These are phyloP conservation scores for Bostrychus sinensis DNA, from an alignment of 2,113 vertebrate species.

Conservation along the genomic window DNA sequence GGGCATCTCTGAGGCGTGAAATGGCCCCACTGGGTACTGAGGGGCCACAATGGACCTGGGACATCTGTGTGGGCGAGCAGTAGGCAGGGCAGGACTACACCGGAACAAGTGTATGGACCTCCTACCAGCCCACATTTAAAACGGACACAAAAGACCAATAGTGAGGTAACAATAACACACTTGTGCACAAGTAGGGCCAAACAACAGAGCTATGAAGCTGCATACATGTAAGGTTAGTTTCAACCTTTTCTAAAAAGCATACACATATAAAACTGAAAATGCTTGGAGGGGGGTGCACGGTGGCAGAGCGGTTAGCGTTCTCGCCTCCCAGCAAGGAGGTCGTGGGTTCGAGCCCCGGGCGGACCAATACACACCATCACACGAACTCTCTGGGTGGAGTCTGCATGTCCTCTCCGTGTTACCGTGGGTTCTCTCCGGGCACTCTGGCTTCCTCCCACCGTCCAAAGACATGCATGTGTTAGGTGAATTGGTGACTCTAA, in stretches of 20 bases:
- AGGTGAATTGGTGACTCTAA: too few species aligned
- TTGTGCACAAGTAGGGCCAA: constrained; percentile 32
- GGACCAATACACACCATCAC: too few species aligned
- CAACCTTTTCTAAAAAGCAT: not conserved
- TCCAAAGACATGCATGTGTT: too few species aligned
- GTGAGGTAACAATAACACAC: constrained; percentile 53
- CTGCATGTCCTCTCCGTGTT: too few species aligned
- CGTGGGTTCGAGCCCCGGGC: too few species aligned
- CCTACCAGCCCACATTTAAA: constrained; percentile 52
- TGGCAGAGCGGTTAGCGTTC: too few species aligned
- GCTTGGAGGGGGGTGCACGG: too few species aligned
- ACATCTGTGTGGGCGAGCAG: constrained; percentile 68
- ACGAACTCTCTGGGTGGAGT: too few species aligned
- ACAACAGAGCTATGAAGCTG: not conserved
- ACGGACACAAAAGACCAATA: constrained; percentile 48
- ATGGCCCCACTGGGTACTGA: constrained; percentile 56
- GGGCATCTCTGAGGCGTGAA: constrained; percentile 59
- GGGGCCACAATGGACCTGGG: constrained; percentile 56
- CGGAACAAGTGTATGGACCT: constrained; percentile 64
- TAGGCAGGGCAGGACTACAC: constrained; percentile 44
- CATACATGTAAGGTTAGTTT: constrained; percentile 2
- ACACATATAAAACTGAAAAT: too few species aligned
- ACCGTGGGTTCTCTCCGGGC: too few species aligned
- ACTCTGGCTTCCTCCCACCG: too few species aligned
- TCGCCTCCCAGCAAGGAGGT: too few species aligned